Evolutionary conservation across 2,888 invertebrate genomes (phyloP), one percentile per base, ranked within the genome.

Genomic region (Synanthedon myopaeformis): DNA sequence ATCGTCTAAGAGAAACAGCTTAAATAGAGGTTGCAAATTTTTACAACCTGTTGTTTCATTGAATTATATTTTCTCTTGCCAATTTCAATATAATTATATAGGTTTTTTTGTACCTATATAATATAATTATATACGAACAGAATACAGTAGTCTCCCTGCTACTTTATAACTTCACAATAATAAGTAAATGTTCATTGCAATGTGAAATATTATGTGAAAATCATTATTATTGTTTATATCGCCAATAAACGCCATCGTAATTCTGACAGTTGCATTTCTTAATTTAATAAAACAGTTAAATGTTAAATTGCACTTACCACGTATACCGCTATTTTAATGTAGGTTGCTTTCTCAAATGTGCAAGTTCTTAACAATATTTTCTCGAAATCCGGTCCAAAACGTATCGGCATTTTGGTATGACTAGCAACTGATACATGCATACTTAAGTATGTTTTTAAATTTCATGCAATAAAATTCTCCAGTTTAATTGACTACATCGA

Each of bases 291-390:
- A 67, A 66, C 63, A 63, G 57, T 56, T 66, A 60, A 66, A 67
- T 67, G 28, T 49, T 66, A 66, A 73, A 70, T 70, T 69, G 65
- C 63, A 70, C 60, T 66, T 58, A 59, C 62, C 56, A 58, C 56
- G 62, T 63, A 23, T 23, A 70, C 74, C 68, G 74, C 67, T 76
- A 73, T 59, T 63, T 67, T 65, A 71, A 79, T 72, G 70, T 64
- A 66, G 70, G 68, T 68, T 71, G 64, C 72, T 79, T 74, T 74
- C 76, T 70, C 69, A 59, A 65, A 62, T 61, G 58, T 62, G 61
- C 56, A 58, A 53, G 54, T 58, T 59, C 59, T 49, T 17, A 17
- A 49, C 13, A 17, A 23, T 10, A 17, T 49, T 49, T 19, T 49
- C 19, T 45, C 14, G 45, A 49, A 49, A 49, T 49, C 49, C 49